Conservation (phyloP, 2,888 invertebrate genomes). For the Dusona sp. region DNA sequence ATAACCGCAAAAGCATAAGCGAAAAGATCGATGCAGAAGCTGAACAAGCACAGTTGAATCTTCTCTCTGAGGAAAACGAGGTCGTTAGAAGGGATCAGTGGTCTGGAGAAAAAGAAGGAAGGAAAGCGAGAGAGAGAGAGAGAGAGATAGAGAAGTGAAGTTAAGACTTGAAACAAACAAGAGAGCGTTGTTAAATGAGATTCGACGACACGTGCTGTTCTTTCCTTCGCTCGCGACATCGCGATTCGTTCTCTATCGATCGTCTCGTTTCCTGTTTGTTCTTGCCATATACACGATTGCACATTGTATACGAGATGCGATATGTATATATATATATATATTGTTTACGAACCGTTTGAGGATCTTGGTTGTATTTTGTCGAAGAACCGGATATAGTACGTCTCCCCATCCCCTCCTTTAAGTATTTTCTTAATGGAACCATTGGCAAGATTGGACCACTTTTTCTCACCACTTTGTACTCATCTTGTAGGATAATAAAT, state of each 20-base stretch:
- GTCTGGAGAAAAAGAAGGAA: too few species aligned
- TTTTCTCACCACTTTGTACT: constrained; percentile 53
- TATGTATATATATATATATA: constrained; percentile 17
- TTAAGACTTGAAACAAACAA: constrained; percentile 39
- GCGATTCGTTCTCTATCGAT: constrained; percentile 62
- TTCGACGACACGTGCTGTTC: constrained; percentile 66
- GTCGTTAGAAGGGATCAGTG: constrained; percentile 53
- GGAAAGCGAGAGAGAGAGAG: constrained; percentile 21
- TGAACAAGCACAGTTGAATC: constrained; percentile 39
- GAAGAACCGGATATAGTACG: constrained; percentile 58
- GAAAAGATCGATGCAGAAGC: constrained; percentile 50
- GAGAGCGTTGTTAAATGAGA: constrained; percentile 63
- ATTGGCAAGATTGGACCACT: constrained; percentile 60
- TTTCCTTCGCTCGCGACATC: constrained; percentile 41
- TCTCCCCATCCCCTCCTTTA: constrained; percentile 2
- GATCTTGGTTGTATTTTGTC: constrained; percentile 54
- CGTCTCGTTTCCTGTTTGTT: constrained; percentile 56
- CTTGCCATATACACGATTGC: constrained; percentile 40
- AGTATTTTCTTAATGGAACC: constrained; percentile 51
- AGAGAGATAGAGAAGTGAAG: constrained; percentile 5
- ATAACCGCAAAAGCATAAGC: constrained; percentile 43
- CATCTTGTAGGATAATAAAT: constrained; percentile 17
- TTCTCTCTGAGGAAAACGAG: constrained; percentile 63
- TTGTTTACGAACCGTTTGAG: constrained; percentile 52
- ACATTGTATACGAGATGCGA: constrained; percentile 29